Conservation (phyloP, 2,113 vertebrate species). For the Odocoileus hemionus region DNA sequence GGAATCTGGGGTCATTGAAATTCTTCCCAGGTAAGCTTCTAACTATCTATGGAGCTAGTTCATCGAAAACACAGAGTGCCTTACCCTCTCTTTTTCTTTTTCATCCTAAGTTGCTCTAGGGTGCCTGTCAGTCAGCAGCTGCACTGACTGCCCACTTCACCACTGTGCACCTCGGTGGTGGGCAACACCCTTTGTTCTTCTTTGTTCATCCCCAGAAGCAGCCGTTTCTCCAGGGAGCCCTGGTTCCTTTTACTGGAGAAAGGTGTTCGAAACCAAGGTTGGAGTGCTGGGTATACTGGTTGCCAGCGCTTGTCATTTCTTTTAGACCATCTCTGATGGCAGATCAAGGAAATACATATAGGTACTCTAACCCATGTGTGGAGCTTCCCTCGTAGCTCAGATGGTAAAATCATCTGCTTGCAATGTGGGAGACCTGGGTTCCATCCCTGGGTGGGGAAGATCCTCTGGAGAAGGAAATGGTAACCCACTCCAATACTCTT, state of each 20-base stretch:
- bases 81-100: neutral
- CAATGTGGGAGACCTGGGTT: too few species aligned
- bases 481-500: too few species aligned
- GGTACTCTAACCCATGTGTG: neutral
- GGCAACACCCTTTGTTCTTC: neutral
- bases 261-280: neutral
- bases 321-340: neutral
- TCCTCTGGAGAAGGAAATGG: too few species aligned
- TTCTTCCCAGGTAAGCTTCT: neutral
- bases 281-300: neutral
- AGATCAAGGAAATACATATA: neutral
- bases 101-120: neutral
- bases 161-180: neutral
- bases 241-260: neutral
- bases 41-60: neutral
- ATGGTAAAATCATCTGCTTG: too few species aligned
- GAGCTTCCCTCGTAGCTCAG: too few species aligned
- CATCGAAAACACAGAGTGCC: neutral
- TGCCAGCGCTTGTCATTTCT: neutral
- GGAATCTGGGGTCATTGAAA: neutral
- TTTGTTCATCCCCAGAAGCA: neutral
- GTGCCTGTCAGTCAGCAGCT: neutral
- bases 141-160: neutral
- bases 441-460: too few species aligned
- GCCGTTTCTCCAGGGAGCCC: neutral